Conservation (phyloP, 2,888 invertebrate species). For the Lasioglossum marginatum region DNA sequence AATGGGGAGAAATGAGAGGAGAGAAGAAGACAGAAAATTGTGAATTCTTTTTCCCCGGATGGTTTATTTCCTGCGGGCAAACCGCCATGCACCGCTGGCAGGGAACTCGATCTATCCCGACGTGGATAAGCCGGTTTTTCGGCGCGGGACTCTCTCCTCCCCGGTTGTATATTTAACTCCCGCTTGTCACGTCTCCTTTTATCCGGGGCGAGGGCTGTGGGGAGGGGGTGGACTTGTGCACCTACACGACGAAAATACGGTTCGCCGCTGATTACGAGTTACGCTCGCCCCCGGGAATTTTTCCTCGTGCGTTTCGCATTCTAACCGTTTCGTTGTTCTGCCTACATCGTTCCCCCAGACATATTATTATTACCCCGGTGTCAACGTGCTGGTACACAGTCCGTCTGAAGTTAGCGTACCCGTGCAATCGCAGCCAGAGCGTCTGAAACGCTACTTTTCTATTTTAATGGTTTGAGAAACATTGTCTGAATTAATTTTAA, state of each 20-base stretch:
- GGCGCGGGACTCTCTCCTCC: constrained; percentile 13
- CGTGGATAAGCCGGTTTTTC: constrained; percentile 60
- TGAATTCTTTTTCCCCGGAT: constrained; percentile 48
- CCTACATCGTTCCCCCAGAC: background rate
- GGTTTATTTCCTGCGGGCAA: constrained; percentile 55
- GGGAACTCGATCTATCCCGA: constrained; percentile 56
- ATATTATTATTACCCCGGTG: background rate
- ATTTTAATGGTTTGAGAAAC: no score
- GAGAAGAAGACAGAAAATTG: constrained; percentile 35
- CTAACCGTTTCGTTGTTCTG: constrained; percentile 25
- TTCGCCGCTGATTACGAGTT: constrained; percentile 51
- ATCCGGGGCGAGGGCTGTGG: background rate
- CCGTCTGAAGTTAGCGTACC: no score
- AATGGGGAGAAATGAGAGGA: background rate
- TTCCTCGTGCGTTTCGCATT: constrained; percentile 29
- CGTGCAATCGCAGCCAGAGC: background rate
- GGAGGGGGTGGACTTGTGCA: background rate
- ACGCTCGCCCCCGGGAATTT: constrained; percentile 39
- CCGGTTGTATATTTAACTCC: constrained; percentile 49
- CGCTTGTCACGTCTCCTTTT: constrained; percentile 55
- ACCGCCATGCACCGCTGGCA: constrained; percentile 35
- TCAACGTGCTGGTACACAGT: background rate
- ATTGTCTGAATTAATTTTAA: no score
- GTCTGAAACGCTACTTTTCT: background rate
- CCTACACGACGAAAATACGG: constrained; percentile 16